Evolutionary conservation across 1,140 invertebrate species (phyloP).

Genomic region (Parasteatoda tepidariorum): DNA sequence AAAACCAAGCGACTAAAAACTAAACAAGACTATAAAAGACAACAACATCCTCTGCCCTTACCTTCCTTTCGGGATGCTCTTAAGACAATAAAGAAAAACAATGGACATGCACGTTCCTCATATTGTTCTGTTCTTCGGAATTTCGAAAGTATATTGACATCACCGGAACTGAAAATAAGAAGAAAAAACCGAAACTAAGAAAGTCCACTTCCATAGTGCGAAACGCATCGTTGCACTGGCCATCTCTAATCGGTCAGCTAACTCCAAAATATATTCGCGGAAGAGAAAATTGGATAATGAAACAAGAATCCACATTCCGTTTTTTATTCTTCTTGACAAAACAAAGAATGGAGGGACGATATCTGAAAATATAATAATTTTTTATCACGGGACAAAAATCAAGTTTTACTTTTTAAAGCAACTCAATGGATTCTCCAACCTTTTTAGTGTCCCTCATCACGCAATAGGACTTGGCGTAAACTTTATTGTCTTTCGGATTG

Average conservation of each 20-base stretch:
- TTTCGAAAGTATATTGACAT: background rate
- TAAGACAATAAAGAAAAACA: slow-evolving; percentile 20
- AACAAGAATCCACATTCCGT: background rate
- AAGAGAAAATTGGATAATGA: background rate
- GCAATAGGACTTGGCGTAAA: slow-evolving; percentile 1
- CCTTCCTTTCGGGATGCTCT: no score
- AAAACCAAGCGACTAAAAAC: no score
- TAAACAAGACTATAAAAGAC: no score
- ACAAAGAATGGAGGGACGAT: background rate
- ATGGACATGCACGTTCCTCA: background rate
- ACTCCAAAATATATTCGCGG: background rate
- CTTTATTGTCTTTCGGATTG: slow-evolving; percentile 20
- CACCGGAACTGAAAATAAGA: background rate
- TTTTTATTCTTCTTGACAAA: background rate
- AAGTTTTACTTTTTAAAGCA: background rate
- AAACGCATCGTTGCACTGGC: slow-evolving; percentile 1
- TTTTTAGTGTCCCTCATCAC: background rate
- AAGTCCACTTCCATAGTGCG: no score
- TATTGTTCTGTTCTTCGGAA: background rate
- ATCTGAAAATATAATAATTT: background rate
- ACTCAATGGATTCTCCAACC: background rate
- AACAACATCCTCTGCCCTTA: no score
- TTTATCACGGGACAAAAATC: background rate
- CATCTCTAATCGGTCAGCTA: slow-evolving; percentile 44
- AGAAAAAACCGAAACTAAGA: background rate